Base-by-base conservation (phyloP, 2,797 vertebrate species). In the Gambusia yucatana region DNA sequence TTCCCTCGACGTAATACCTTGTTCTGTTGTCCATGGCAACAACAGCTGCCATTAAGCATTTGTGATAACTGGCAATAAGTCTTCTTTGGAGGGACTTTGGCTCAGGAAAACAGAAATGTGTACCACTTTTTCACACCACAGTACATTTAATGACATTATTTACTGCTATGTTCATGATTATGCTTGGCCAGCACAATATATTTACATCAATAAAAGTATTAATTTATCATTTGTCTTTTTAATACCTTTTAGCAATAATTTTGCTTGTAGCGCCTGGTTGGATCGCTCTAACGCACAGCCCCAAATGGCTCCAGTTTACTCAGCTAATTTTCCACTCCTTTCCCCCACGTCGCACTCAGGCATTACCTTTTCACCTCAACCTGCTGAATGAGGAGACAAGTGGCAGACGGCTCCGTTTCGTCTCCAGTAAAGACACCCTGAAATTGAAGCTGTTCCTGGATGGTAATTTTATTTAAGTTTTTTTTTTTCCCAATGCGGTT, bases 351-450 rank as follows among this genome's bases (percentile, higher is more conserved):
- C 4, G 67, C 25, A 44, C 10, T 13, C 39, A 70, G 67, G 9
- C 41, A 44, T 28, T 43, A 44, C 41, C 41, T 44, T 70, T 44
- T 70, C 6, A 41, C 16, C 11, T 70, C 41, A 13, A 70, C 22
- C 13, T 72, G 17, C 30, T 77, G 43, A 70, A 70, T 14, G 67
- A 25, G 67, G 22, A 70, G 67, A 44, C 41, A 43, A 44, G 67
- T 44, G 67, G 67, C 22, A 70, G 67, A 70, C 39, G 43, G 22
- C 67, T 44, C 67, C 25, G 25, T 70, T 70, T 70, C 25, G 6
- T 28, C 65, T 14, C 25, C 67, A 44, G 39, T 44, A 28, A 70
- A 70, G 63, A 67, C 63, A 41, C 36, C 61, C 33, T 41, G 63
- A 67, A 41, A 67, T 67, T 67, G 33, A 67, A 67, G 22, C 36